Percentiles rank a stretch among this genome's conserved stretches.
These are phyloP conservation scores for Lasioglossum oenotherae DNA, from an alignment of 2,888 invertebrate genomes.

Conservation along the genomic window DNA sequence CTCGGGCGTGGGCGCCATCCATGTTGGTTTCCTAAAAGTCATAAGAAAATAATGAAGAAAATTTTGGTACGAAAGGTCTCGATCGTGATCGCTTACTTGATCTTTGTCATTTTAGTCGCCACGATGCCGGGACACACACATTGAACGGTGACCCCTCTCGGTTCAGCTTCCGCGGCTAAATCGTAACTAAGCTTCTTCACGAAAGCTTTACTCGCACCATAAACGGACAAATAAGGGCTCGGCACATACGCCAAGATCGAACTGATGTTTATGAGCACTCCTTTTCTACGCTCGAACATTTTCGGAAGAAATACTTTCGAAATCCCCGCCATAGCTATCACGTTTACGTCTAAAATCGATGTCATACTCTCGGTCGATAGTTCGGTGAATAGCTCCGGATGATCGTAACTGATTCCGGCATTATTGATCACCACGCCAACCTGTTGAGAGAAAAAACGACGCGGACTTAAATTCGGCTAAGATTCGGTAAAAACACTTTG, in stretches of 20 bases:
- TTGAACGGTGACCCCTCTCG: conserved; percentile 91
- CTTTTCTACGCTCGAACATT: conserved; percentile 92
- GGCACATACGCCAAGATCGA: conserved; percentile 93
- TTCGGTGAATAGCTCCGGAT: conserved; percentile 86
- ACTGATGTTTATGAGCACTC: conserved; percentile 95
- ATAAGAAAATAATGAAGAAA: background rate
- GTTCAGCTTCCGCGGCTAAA: conserved; percentile 90
- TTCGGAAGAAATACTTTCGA: conserved; percentile 90
- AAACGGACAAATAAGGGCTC: conserved; percentile 93
- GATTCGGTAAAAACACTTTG: background rate
- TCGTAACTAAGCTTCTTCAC: conserved; percentile 93
- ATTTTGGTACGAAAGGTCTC: background rate
- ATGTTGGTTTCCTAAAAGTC: conserved; percentile 85
- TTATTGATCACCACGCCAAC: conserved; percentile 87
- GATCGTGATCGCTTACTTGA: conserved; percentile 82
- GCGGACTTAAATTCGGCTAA: background rate
- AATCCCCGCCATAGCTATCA: conserved; percentile 86
- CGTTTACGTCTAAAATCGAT: conserved; percentile 84
- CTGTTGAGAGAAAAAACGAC: conserved; percentile 60
- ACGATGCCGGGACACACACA: conserved; percentile 95
- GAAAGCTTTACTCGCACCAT: conserved; percentile 95
- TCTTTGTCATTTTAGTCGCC: conserved; percentile 95
- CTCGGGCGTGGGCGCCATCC: conserved; percentile 91
- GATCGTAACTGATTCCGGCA: conserved; percentile 88
- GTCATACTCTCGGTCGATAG: conserved; percentile 80